These are phyloP conservation scores for Ceratina calcarata DNA, from an alignment of 1,140 invertebrate species.

Conservation along the genomic window DNA sequence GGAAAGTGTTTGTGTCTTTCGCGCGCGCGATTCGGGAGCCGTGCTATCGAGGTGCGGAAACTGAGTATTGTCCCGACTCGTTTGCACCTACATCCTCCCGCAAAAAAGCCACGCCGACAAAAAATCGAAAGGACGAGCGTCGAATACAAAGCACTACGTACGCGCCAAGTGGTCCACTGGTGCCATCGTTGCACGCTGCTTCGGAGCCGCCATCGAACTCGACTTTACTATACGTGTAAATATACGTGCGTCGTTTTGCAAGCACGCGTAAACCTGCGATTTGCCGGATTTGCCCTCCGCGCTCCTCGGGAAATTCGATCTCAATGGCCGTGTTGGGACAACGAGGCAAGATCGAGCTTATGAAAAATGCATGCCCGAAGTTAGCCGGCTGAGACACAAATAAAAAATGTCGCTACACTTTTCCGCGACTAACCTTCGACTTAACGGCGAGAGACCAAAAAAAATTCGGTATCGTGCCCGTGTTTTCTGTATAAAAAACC, in stretches of 20 bases:
- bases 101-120: slow-evolving; percentile 34
- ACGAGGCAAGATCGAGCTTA: not conserved
- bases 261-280: slow-evolving; percentile 13
- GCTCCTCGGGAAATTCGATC: not conserved
- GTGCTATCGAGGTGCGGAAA: slow-evolving; percentile 40
- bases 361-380: not conserved
- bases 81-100: slow-evolving; percentile 50
- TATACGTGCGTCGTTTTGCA: slow-evolving; percentile 45
- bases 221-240: slow-evolving; percentile 39
- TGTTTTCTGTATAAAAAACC: not conserved
- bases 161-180: slow-evolving; percentile 3
- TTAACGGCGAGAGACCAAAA: too few species aligned
- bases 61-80: slow-evolving; percentile 46
- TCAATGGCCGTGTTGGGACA: not conserved
- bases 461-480: not conserved
- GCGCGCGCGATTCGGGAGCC: not conserved
- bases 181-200: not conserved
- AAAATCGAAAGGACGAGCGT: slow-evolving; percentile 36
- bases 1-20: slow-evolving; percentile 24
- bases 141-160: slow-evolving; percentile 47
- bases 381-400: not conserved
- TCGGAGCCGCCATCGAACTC: slow-evolving; percentile 16
- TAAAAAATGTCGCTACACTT: not conserved
- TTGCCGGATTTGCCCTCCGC: not conserved
- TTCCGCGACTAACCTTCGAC: not conserved